These are phyloP conservation scores for Archaeoteleia sp. DNA, from an alignment of 2,888 invertebrate species.

Conservation along the genomic window DNA sequence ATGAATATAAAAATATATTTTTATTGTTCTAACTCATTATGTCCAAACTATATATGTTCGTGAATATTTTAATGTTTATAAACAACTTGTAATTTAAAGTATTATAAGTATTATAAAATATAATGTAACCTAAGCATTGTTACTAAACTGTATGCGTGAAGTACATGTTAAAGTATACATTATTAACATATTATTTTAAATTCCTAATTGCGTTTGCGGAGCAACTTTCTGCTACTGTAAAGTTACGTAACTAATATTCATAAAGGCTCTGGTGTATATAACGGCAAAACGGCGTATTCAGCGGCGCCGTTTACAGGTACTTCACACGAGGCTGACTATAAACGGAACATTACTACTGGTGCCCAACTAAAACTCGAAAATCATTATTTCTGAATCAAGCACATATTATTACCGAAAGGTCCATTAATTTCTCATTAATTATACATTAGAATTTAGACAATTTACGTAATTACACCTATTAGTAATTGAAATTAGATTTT, in stretches of 20 bases:
- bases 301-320: neutral
- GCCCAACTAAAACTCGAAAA: slow-evolving; percentile 11
- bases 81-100: too few relatives aligned
- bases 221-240: slow-evolving; percentile 4
- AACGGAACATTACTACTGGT: slow-evolving; percentile 16
- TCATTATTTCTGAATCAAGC: slow-evolving; percentile 26
- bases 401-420: slow-evolving; percentile 9
- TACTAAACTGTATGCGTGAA: neutral
- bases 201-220: slow-evolving; percentile 10
- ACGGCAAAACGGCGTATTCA: slow-evolving; percentile 5
- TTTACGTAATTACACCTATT: slow-evolving; percentile 5
- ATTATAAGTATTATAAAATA: too few relatives aligned
- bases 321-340: slow-evolving; percentile 3
- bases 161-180: too few relatives aligned
- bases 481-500: too few relatives aligned
- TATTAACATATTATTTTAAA: too few relatives aligned
- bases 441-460: slow-evolving; percentile 6
- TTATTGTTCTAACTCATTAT: too few relatives aligned
- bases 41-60: too few relatives aligned
- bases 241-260: slow-evolving; percentile 27
- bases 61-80: too few relatives aligned
- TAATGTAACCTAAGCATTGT: too few relatives aligned
- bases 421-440: slow-evolving; percentile 10
- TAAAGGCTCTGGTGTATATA: slow-evolving; percentile 11
- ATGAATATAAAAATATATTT: too few relatives aligned